These are phyloP conservation scores for Lysandra bellargus DNA, from an alignment of 2,888 invertebrate species.

Conservation along the genomic window DNA sequence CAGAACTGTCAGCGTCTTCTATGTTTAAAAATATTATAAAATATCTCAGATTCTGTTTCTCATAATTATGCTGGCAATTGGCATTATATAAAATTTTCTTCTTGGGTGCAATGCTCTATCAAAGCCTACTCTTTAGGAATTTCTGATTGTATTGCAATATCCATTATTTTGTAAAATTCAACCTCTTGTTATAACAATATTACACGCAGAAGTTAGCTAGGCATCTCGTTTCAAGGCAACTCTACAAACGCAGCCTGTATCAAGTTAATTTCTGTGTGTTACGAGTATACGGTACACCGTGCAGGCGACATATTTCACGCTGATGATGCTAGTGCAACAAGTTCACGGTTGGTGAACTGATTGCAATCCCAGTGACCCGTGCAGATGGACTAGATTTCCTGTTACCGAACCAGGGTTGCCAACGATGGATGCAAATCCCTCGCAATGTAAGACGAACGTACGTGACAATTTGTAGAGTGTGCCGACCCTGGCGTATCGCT, in stretches of 20 bases:
- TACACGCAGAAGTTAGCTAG: background rate
- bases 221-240: background rate
- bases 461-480: background rate
- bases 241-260: background rate
- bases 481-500: conserved; percentile 1
- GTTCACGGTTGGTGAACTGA: conserved; percentile 55
- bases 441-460: background rate
- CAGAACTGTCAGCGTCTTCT: too few relatives aligned
- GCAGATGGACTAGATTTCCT: conserved; percentile 67
- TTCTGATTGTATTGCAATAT: too few relatives aligned
- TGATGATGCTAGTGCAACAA: conserved; percentile 41
- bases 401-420: conserved; percentile 49
- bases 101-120: too few relatives aligned
- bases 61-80: too few relatives aligned
- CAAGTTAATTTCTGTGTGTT: background rate
- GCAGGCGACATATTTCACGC: background rate
- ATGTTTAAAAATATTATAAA: too few relatives aligned
- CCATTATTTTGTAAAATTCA: too few relatives aligned
- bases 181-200: too few relatives aligned
- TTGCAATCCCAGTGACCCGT: conserved; percentile 61
- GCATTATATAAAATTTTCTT: too few relatives aligned
- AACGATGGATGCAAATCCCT: background rate
- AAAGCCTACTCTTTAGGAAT: too few relatives aligned
- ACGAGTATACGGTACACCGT: background rate
- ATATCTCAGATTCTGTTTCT: too few relatives aligned